Evolutionary conservation across 2,113 vertebrate genomes (phyloP).

Genomic region (Hydropotes inermis): DNA sequence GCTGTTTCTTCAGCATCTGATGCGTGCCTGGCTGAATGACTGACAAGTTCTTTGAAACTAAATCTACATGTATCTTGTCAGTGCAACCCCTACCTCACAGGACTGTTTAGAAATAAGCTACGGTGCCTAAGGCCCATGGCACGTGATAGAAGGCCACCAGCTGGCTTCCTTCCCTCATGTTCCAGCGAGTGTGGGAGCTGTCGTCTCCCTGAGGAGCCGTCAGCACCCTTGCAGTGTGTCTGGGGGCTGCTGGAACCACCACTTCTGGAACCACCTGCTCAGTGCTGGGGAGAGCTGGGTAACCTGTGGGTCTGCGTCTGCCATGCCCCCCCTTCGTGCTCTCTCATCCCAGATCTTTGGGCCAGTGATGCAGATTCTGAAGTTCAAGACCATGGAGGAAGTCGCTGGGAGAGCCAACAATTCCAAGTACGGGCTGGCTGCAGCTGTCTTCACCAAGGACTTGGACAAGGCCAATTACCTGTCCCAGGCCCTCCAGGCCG

Average conservation of each 20-base stretch:
- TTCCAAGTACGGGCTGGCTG: slow-evolving; percentile 92
- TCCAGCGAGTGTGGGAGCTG: neutral
- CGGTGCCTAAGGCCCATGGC: accelerated
- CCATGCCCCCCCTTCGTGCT: accelerated
- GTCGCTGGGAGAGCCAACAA: slow-evolving; percentile 92
- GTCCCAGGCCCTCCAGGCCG: slow-evolving; percentile 89
- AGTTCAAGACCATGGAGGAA: slow-evolving; percentile 94
- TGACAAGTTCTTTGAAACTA: neutral
- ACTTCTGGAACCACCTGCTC: neutral
- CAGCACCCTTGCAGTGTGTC: neutral
- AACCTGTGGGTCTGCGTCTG: accelerated
- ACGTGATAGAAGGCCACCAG: neutral
- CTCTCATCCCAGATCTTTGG: slow-evolving; percentile 90
- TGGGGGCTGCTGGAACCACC: neutral
- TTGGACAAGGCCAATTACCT: slow-evolving; percentile 93
- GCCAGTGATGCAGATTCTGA: slow-evolving; percentile 98
- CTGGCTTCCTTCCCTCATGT: no score
- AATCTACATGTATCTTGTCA: neutral
- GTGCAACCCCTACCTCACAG: neutral
- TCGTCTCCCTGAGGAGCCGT: neutral
- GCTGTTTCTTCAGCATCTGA: neutral
- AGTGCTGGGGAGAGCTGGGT: neutral
- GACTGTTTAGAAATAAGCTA: neutral
- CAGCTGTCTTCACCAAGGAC: slow-evolving; percentile 93
- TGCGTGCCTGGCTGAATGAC: neutral